Percentiles rank a stretch among this genome's conserved stretches.
Conservation (phyloP, 2,888 invertebrate species). For the Taphrorychus bicolor region DNA sequence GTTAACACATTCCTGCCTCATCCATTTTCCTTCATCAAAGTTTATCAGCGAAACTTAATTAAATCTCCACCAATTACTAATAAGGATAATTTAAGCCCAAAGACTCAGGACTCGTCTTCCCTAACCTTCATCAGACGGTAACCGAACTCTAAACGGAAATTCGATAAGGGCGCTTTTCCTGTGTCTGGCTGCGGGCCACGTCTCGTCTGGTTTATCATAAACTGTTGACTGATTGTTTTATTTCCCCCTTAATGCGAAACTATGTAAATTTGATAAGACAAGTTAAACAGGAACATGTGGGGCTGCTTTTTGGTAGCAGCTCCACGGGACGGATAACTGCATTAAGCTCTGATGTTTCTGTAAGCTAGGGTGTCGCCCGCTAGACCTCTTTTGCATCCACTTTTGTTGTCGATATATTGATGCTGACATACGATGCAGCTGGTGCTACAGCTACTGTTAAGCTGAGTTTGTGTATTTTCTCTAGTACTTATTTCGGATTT, state of each 20-base stretch:
- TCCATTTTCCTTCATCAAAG: no score
- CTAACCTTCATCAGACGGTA: no score
- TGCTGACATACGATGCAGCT: not conserved
- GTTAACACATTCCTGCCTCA: no score
- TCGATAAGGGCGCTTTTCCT: conserved; percentile 19
- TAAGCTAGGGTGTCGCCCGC: not conserved
- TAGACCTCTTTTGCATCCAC: not conserved
- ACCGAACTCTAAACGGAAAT: conserved; percentile 6
- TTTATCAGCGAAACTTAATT: no score
- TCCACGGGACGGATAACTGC: conserved; percentile 25
- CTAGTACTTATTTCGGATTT: no score
- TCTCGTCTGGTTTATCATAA: conserved; percentile 38
- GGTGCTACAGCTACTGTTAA: no score
- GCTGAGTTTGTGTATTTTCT: no score
- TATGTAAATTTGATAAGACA: conserved; percentile 40
- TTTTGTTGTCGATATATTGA: no score
- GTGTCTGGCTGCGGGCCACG: conserved; percentile 8
- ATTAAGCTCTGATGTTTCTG: conserved; percentile 15
- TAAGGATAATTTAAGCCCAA: no score
- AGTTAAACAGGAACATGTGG: conserved; percentile 33
- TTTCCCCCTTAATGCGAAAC: conserved; percentile 33
- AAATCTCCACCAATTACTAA: no score
- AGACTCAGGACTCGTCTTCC: no score
- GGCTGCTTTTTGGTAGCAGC: conserved; percentile 24
- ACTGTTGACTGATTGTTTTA: conserved; percentile 39